Conservation (phyloP, 2,113 vertebrate species). For the Oenanthe oenanthe region DNA sequence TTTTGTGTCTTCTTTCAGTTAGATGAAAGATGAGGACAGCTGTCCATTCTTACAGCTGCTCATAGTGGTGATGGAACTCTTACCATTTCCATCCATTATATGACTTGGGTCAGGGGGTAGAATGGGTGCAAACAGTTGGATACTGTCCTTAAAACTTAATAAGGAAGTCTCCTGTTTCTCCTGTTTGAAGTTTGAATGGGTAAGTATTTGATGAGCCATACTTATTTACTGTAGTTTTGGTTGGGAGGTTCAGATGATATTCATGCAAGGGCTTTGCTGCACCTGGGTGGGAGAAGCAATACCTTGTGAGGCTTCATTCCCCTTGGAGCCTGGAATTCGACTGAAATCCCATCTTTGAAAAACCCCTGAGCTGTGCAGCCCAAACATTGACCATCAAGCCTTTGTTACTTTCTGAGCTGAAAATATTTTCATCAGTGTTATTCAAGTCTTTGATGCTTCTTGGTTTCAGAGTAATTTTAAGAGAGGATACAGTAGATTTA, state of each 20-base stretch:
- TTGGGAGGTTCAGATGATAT: background rate
- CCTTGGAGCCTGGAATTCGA: accelerated
- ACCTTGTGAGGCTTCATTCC: background rate
- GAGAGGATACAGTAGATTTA: background rate
- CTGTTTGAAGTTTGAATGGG: background rate
- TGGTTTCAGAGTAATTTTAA: background rate
- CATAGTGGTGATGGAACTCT: background rate
- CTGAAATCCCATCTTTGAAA: background rate
- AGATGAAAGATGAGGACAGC: background rate
- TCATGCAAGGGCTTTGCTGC: background rate
- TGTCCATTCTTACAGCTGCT: background rate
- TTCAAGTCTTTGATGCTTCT: background rate
- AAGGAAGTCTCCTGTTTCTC: background rate
- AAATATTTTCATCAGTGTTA: background rate
- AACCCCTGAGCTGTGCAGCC: background rate
- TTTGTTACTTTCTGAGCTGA: background rate
- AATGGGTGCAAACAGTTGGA: accelerated
- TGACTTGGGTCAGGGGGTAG: background rate
- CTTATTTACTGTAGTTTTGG: background rate
- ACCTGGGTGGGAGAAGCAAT: background rate
- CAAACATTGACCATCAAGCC: background rate
- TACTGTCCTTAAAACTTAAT: background rate
- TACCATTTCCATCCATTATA: background rate
- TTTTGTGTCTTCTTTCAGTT: background rate
- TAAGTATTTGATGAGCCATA: background rate